Percentiles rank a stretch among this genome's conserved stretches.
Conservation (phyloP, 2,797 vertebrate genomes). For the Sebastes vulpes region DNA sequence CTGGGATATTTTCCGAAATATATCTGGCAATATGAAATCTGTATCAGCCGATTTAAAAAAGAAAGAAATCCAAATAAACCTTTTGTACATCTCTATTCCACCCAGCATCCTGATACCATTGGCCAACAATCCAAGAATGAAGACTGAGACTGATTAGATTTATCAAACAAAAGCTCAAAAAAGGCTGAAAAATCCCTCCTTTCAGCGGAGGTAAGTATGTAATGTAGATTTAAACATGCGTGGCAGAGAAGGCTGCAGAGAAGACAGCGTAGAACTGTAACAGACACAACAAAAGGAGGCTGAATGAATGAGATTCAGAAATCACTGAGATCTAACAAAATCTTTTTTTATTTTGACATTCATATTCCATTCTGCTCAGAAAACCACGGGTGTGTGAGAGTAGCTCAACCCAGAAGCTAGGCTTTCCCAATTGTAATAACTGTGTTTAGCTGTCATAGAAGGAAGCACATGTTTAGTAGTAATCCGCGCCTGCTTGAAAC, state of each 20-base stretch:
- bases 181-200: constrained; percentile 8
- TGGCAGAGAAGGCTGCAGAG: constrained; percentile 7
- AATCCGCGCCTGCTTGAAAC: constrained; percentile 55
- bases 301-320: constrained; percentile 15
- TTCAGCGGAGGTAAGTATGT: constrained; percentile 21
- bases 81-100: background rate
- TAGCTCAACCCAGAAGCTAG: constrained; percentile 29
- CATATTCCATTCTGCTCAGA: constrained; percentile 19
- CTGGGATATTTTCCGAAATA: background rate
- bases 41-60: background rate
- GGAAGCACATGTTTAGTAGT: constrained; percentile 28
- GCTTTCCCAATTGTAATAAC: constrained; percentile 43
- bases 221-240: constrained; percentile 44
- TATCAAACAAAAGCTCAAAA: constrained; percentile 7
- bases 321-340: constrained; percentile 35
- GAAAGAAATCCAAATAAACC: background rate
- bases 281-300: constrained; percentile 26
- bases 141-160: constrained; percentile 33
- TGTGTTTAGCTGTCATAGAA: constrained; percentile 50
- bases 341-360: constrained; percentile 32
- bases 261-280: constrained; percentile 21
- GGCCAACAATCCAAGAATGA: background rate
- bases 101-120: background rate
- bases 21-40: background rate
- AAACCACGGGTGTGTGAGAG: constrained; percentile 27